Evolutionary conservation across 2,888 invertebrate genomes (phyloP), one percentile per base, ranked within the genome.

Genomic region (Cartodere bifasciata): DNA sequence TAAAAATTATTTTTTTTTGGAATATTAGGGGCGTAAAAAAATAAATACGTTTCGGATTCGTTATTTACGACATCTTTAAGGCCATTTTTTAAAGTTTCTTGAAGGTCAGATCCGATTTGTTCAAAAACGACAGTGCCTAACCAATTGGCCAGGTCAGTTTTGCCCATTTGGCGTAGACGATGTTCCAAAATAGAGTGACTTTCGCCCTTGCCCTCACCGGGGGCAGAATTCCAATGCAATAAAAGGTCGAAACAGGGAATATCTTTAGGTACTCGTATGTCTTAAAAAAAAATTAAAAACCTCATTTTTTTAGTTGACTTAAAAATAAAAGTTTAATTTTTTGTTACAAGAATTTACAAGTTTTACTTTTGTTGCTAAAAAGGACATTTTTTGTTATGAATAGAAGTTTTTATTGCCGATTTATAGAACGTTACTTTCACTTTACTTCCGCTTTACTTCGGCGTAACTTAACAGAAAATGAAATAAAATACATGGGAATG

Each of bases 141-240:
- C 74, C 75, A 75, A 41, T 70, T 64, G 1, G 75, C 73, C 29
- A 77, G 49, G 37, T 72, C 66, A 1, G 39, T 36, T 40, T 65
- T 66, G 13, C 65, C 67, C 33, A 77, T 56, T 51, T 75, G 73
- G 4, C 68, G 61, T 13, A 78, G 52, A 41, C 74, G 62, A 23
- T 62, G 65, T 26, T 60, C 62, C 7, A 76, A 42, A 9, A 61
- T 46, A 43, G 67, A 67, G 40, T 76, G 75, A 3, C 67, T 67
- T 48, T 67, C 65, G 0, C 68, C 67, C 43, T 52, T 60, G 2
- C 73, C 75, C 52, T 69, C 68, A 2, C 50, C 52, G 2, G 47
- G 47, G 5, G 53, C 48, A 3, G 57, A 56, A 32, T 71, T 72
- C 74, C 75, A 77, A 43, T 69, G 65, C 1, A 69, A 43, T 2